Percentiles rank a stretch among this genome's conserved stretches.
These are phyloP conservation scores for Spondyliosoma cantharus DNA, from an alignment of 2,797 vertebrate species.

Conservation along the genomic window DNA sequence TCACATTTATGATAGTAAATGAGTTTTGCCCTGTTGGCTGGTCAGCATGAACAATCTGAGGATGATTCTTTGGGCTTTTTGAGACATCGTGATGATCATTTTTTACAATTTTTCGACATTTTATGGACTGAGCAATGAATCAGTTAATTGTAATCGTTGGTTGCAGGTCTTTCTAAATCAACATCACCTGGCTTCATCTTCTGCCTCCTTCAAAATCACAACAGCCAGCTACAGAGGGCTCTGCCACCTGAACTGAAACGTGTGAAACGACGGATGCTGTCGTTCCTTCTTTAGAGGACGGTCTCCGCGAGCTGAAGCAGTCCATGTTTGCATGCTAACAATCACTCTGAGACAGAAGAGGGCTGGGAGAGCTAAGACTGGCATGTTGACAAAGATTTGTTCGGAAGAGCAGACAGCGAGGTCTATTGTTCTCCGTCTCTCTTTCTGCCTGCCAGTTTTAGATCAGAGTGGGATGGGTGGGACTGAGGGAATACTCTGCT, in stretches of 20 bases:
- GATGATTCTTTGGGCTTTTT: too few relatives aligned
- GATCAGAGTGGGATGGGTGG: slow-evolving; percentile 76
- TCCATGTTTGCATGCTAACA: slow-evolving; percentile 71
- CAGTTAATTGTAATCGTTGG: too few relatives aligned
- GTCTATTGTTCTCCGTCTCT: slow-evolving; percentile 79
- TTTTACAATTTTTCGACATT: too few relatives aligned
- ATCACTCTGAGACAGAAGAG: slow-evolving; percentile 61
- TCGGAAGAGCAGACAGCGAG: slow-evolving; percentile 73
- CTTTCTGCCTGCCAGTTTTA: slow-evolving; percentile 79
- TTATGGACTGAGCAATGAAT: too few relatives aligned
- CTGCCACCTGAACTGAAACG: slow-evolving; percentile 9
- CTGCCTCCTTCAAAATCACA: neutral
- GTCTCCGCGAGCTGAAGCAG: slow-evolving; percentile 18
- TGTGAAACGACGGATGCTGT: neutral
- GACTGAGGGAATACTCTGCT: slow-evolving; percentile 69
- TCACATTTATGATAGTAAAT: too few relatives aligned
- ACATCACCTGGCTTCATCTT: neutral
- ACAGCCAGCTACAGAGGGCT: neutral
- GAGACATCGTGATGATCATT: too few relatives aligned
- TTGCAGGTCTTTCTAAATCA: neutral
- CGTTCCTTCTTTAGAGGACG: slow-evolving; percentile 10
- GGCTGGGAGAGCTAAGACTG: slow-evolving; percentile 69
- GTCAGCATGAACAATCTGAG: too few relatives aligned
- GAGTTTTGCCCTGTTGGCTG: too few relatives aligned
- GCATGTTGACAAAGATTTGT: slow-evolving; percentile 73